These are phyloP conservation scores for Hirtodrosophila confusa DNA, from an alignment of 2,888 invertebrate species.

Conservation along the genomic window DNA sequence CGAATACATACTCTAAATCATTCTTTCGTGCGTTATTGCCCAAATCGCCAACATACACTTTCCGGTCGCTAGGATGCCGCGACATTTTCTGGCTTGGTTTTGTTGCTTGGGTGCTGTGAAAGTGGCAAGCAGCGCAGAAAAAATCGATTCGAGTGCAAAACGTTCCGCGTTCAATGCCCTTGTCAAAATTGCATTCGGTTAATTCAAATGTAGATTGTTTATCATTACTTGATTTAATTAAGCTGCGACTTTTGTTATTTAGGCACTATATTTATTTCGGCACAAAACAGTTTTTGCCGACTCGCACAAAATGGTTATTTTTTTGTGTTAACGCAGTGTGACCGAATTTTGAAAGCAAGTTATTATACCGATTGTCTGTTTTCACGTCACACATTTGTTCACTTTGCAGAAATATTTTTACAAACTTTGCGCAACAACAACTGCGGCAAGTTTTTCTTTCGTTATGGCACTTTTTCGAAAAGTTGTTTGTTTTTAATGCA, in stretches of 20 bases:
- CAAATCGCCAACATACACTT: conserved; percentile 98
- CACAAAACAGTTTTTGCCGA: conserved; percentile 73
- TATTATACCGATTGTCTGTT: too few relatives aligned
- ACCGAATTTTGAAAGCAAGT: too few relatives aligned
- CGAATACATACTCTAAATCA: conserved; percentile 96
- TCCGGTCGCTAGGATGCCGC: conserved; percentile 90
- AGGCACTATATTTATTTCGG: conserved; percentile 70
- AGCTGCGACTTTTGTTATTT: conserved; percentile 39
- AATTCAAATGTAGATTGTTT: conserved; percentile 37
- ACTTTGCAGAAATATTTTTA: too few relatives aligned
- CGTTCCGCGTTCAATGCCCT: conserved; percentile 39
- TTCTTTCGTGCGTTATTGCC: conserved; percentile 96
- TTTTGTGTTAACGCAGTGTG: too few relatives aligned
- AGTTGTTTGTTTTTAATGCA: too few relatives aligned
- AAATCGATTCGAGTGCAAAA: conserved; percentile 67
- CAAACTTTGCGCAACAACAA: too few relatives aligned
- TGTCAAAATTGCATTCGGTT: conserved; percentile 35
- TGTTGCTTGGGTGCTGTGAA: conserved; percentile 53
- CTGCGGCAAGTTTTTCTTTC: too few relatives aligned
- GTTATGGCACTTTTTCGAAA: too few relatives aligned
- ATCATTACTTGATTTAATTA: conserved; percentile 48
- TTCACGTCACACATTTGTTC: too few relatives aligned
- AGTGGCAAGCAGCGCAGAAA: conserved; percentile 64
- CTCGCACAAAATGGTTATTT: conserved; percentile 42
- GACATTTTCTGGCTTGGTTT: conserved; percentile 68